Conservation (phyloP, 2,113 vertebrate species). For the Alectura lathami region DNA sequence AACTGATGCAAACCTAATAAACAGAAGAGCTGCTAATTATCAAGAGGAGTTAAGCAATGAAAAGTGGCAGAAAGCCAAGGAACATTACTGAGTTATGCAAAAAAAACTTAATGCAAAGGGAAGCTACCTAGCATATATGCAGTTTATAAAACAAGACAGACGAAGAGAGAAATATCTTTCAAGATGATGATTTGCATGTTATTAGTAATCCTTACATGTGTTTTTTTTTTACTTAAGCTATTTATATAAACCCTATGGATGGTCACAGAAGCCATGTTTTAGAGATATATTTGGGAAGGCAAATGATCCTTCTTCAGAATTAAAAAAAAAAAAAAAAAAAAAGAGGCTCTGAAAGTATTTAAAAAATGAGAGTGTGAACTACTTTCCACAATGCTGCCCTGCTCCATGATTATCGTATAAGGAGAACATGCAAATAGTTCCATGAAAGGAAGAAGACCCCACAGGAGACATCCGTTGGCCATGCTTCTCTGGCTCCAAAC, state of each 20-base stretch:
- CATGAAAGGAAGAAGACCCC: neutral
- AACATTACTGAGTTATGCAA: neutral
- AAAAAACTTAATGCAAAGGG: neutral
- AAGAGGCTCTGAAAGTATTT: neutral
- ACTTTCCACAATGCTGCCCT: neutral
- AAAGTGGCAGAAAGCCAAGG: constrained; percentile 9
- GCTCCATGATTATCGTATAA: neutral
- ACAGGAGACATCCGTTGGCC: neutral
- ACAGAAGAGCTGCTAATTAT: constrained; percentile 12
- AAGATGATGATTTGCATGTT: neutral
- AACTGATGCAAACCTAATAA: neutral
- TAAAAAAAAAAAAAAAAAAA: neutral
- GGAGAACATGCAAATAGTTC: neutral
- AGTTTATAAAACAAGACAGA: neutral
- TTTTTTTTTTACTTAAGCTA: neutral
- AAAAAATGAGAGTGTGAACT: neutral
- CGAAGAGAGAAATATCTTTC: neutral
- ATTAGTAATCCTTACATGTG: neutral
- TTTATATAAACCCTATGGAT: neutral
- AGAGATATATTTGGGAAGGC: neutral
- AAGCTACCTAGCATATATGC: neutral
- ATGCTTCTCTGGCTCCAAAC: neutral
- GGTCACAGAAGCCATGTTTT: neutral
- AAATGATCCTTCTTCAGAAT: neutral
- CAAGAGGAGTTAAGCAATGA: constrained; percentile 14